Percentiles rank a stretch among this genome's conserved stretches.
Evolutionary conservation across 2,888 invertebrate species (phyloP).

Genomic region (Melipona bicolor): DNA sequence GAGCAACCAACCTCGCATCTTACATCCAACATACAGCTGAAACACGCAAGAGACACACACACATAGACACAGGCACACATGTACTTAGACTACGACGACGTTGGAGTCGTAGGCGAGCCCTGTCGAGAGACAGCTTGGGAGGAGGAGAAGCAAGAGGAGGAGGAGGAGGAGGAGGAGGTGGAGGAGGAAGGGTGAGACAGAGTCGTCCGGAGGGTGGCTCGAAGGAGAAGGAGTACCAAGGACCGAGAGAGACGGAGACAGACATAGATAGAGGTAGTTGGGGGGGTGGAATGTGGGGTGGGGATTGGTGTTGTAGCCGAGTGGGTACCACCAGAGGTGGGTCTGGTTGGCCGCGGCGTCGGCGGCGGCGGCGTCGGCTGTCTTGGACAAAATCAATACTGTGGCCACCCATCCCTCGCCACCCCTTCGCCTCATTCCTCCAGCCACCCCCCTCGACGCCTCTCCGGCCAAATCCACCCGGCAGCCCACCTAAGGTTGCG

Average conservation of each 20-base stretch:
- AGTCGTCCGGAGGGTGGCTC: slow-evolving; percentile 26
- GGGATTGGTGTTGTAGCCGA: slow-evolving; percentile 74
- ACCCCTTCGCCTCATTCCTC: slow-evolving; percentile 74
- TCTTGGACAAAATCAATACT: slow-evolving; percentile 85
- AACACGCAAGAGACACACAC: neutral
- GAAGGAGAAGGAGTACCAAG: slow-evolving; percentile 63
- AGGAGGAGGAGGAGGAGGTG: no score
- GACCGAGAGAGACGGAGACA: slow-evolving; percentile 1
- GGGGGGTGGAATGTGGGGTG: slow-evolving; percentile 67
- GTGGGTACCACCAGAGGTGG: slow-evolving; percentile 83
- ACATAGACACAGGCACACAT: neutral
- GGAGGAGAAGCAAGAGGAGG: no score
- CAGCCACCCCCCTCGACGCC: slow-evolving; percentile 12
- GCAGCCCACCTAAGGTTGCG: slow-evolving; percentile 79
- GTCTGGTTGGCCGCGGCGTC: slow-evolving; percentile 84
- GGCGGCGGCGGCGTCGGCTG: slow-evolving; percentile 81
- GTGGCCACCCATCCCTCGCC: slow-evolving; percentile 81
- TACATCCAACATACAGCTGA: slow-evolving; percentile 7
- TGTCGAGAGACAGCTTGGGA: slow-evolving; percentile 29
- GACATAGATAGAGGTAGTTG: slow-evolving; percentile 36
- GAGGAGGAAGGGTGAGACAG: slow-evolving; percentile 21
- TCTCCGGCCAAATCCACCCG: slow-evolving; percentile 67
- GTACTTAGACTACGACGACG: neutral
- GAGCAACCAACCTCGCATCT: neutral
- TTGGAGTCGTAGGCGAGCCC: neutral